These are phyloP conservation scores for Lamprologus sp. DNA, from an alignment of 2,113 vertebrate species.

Conservation along the genomic window DNA sequence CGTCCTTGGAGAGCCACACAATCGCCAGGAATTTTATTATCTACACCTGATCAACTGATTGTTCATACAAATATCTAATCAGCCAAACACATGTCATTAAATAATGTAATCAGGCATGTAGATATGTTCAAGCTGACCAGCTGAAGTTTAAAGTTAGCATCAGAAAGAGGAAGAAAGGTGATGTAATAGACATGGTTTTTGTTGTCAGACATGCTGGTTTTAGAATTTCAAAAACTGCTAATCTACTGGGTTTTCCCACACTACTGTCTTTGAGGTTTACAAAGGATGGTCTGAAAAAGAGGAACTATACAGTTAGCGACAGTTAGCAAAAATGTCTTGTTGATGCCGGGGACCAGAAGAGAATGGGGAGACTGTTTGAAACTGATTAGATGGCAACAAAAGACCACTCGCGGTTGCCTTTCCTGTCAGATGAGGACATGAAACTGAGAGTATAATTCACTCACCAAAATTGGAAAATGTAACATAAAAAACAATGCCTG, in stretches of 20 bases:
- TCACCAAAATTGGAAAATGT: neutral
- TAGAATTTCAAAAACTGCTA: neutral
- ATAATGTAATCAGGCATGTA: neutral
- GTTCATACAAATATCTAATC: neutral
- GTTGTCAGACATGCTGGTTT: neutral
- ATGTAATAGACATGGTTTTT: neutral
- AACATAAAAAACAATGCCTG: neutral
- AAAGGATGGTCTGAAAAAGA: neutral
- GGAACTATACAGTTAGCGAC: neutral
- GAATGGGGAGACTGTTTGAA: neutral
- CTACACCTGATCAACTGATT: neutral
- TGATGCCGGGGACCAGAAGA: neutral
- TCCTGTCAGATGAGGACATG: neutral
- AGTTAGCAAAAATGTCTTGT: neutral
- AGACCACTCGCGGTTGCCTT: neutral
- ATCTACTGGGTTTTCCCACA: neutral
- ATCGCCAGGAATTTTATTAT: rapidly evolving
- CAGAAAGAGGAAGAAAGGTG: neutral
- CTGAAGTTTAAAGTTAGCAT: neutral
- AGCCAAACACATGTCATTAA: neutral
- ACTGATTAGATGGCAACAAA: neutral
- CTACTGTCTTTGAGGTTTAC: neutral
- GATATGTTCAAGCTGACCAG: neutral
- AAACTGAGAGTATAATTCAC: neutral
- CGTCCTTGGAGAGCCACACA: neutral